phyloP scores from a whole-genome alignment of 2,797 vertebrate genomes.

The Lates japonicus region DNA sequence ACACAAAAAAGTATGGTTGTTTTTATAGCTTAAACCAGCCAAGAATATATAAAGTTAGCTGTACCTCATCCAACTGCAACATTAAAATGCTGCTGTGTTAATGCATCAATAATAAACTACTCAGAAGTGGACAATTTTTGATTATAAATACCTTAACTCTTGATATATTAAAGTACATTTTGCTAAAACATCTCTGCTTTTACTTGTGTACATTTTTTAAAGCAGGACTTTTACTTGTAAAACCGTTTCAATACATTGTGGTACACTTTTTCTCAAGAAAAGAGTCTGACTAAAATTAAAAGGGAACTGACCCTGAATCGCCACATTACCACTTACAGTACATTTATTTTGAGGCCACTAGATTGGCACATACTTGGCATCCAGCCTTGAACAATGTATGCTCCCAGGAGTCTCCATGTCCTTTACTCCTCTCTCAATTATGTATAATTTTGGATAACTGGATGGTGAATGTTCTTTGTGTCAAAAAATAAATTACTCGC shows the following conservation, averaged over 20 bases:
- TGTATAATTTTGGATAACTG: constrained; percentile 23
- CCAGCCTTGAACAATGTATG: constrained; percentile 11
- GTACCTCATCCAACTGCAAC: neutral
- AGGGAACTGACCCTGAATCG: constrained; percentile 6
- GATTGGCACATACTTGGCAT: constrained; percentile 12
- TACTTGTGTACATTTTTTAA: neutral
- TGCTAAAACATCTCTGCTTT: neutral
- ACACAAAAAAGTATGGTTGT: neutral
- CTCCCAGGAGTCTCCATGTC: constrained; percentile 19
- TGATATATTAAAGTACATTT: neutral
- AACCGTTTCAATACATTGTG: neutral
- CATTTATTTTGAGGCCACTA: constrained; percentile 14
- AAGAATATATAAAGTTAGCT: neutral
- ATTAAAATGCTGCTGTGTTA: constrained; percentile 4
- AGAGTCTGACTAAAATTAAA: neutral
- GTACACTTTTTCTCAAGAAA: neutral
- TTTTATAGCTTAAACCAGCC: neutral
- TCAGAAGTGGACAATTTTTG: neutral
- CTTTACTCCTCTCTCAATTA: constrained; percentile 31
- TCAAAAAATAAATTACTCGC: constrained; percentile 43
- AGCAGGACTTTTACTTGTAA: neutral
- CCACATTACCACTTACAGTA: neutral
- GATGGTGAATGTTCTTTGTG: constrained; percentile 23
- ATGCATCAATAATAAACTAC: neutral
- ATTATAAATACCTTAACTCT: neutral